These are phyloP conservation scores for Leptinotarsa peninsularis DNA, from an alignment of 2,888 invertebrate genomes.

Conservation along the genomic window DNA sequence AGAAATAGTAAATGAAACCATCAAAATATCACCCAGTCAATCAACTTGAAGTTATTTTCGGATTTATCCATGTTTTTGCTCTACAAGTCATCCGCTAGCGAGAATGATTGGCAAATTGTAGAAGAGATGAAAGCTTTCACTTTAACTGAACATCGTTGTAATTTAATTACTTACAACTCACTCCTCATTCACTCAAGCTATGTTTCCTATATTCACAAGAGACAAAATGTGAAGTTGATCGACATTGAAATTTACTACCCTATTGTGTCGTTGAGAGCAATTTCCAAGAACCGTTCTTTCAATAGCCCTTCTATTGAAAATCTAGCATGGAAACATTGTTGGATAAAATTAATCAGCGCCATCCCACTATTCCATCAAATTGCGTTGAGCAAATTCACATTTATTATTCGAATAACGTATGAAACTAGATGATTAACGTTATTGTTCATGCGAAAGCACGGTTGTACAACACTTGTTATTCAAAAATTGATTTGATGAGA, in stretches of 20 bases:
- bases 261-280: not conserved
- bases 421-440: not conserved
- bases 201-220: no score
- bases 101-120: no score
- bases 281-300: not conserved
- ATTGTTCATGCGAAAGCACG: not conserved
- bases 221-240: not conserved
- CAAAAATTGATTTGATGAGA: not conserved
- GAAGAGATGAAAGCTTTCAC: no score
- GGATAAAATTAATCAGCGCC: slow-evolving; percentile 9
- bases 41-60: no score
- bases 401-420: slow-evolving; percentile 4
- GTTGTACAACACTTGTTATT: not conserved
- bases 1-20: no score
- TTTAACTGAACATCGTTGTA: no score
- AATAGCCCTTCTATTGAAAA: not conserved
- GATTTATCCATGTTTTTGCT: no score
- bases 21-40: no score
- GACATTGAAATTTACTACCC: not conserved
- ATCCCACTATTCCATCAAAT: not conserved
- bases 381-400: slow-evolving; percentile 9
- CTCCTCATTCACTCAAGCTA: no score
- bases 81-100: no score
- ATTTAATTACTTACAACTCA: no score
- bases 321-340: slow-evolving; percentile 1